Percentiles rank a stretch among this genome's conserved stretches.
These are phyloP conservation scores for Xiphophorus couchianus DNA, from an alignment of 2,113 vertebrate species.

Conservation along the genomic window DNA sequence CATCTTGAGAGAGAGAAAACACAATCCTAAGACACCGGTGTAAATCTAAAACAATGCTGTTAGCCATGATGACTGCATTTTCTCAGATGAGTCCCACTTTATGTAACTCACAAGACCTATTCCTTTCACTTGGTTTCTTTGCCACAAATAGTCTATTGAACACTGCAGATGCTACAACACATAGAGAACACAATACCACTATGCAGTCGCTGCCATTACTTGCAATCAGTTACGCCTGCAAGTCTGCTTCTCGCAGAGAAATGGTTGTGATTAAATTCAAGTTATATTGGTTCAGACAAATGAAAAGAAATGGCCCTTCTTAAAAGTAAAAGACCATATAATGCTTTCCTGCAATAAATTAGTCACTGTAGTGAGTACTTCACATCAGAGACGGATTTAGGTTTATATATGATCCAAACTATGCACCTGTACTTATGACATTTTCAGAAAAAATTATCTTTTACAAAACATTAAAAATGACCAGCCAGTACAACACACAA, in stretches of 20 bases:
- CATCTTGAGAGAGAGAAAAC: not conserved
- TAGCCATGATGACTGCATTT: not conserved
- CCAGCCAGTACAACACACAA: not conserved
- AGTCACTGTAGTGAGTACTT: slow-evolving; percentile 4
- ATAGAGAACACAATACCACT: slow-evolving; percentile 12
- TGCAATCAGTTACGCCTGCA: slow-evolving; percentile 47
- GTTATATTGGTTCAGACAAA: slow-evolving; percentile 39
- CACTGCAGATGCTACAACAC: slow-evolving; percentile 27
- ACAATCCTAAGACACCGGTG: not conserved
- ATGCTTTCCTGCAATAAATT: slow-evolving; percentile 10
- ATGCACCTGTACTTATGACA: not conserved
- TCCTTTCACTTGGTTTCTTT: slow-evolving; percentile 12
- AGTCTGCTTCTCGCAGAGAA: slow-evolving; percentile 31
- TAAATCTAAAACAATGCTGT: not conserved
- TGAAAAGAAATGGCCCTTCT: slow-evolving; percentile 33
- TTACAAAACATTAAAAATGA: slow-evolving; percentile 19
- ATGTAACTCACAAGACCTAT: not conserved
- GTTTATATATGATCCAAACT: not conserved
- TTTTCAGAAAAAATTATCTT: slow-evolving; percentile 3
- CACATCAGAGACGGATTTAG: not conserved
- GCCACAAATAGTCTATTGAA: slow-evolving; percentile 8
- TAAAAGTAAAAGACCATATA: slow-evolving; percentile 25
- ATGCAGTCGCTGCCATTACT: slow-evolving; percentile 30
- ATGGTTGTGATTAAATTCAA: slow-evolving; percentile 27
- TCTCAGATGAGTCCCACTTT: slow-evolving; percentile 13